phyloP scores from a whole-genome alignment of 1,140 invertebrate genomes.

The Caenorhabditis inopinata region DNA sequence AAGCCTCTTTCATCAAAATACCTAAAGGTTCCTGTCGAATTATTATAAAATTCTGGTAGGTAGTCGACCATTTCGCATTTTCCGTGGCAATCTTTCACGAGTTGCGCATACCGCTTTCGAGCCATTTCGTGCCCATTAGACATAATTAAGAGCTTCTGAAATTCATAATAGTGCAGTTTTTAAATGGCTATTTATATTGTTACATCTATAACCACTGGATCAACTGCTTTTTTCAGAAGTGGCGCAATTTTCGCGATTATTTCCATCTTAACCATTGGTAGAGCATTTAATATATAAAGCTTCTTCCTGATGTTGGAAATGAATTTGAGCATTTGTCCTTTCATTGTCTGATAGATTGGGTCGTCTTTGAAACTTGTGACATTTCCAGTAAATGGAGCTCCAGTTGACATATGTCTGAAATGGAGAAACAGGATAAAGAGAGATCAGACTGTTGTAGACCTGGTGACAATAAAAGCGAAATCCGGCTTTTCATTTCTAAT shows the following conservation, averaged over 20 bases:
- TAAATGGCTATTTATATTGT: not conserved
- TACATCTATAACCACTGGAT: not conserved
- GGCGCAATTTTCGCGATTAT: not conserved
- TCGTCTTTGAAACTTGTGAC: not conserved
- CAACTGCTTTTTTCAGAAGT: not conserved
- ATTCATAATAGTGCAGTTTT: too few relatives aligned
- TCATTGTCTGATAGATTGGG: not conserved
- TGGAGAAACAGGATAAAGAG: too few relatives aligned
- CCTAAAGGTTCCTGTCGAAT: not conserved
- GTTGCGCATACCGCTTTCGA: not conserved
- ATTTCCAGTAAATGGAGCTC: not conserved
- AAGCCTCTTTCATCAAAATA: constrained; percentile 3
- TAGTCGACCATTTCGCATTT: constrained; percentile 4
- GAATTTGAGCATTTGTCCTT: constrained; percentile 11
- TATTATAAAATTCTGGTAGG: not conserved
- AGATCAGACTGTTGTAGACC: too few relatives aligned
- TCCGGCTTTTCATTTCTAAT: not conserved
- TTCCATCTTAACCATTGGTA: not conserved
- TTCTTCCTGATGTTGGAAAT: not conserved
- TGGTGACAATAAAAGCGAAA: not conserved
- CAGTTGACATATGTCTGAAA: not conserved
- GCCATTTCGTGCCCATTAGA: not conserved
- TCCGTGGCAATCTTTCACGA: constrained; percentile 2
- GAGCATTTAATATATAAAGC: not conserved
- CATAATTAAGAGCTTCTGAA: too few relatives aligned